Conservation (phyloP, 1,140 invertebrate species). For the Phocides pigmalion region DNA sequence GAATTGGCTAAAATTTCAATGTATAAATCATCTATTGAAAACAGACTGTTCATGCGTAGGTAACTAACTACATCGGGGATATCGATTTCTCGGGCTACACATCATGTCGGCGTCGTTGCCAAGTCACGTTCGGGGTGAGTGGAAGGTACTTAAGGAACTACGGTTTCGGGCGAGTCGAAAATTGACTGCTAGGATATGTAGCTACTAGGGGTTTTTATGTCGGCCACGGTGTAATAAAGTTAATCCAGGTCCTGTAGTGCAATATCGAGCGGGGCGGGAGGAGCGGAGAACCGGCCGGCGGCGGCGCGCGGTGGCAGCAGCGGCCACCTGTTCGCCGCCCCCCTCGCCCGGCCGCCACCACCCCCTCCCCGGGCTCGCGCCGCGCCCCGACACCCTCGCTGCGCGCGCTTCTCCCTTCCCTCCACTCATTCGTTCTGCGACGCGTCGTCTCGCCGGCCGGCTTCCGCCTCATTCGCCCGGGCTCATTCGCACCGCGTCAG, state of each 20-base stretch:
- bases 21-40: constrained; percentile 14
- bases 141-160: constrained; percentile 42
- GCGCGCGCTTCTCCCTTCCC: constrained; percentile 67
- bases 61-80: constrained; percentile 39
- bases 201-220: constrained; percentile 61
- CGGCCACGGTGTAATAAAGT: constrained; percentile 69
- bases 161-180: constrained; percentile 29
- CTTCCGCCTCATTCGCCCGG: neutral
- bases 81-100: constrained; percentile 50
- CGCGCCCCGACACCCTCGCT: constrained; percentile 45
- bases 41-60: constrained; percentile 33
- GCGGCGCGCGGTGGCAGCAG: constrained; percentile 47
- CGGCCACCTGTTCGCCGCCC: constrained; percentile 63
- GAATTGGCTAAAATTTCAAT: neutral
- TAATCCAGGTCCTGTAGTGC: constrained; percentile 74
- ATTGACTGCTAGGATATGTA: constrained; percentile 41
- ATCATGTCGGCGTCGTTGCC: constrained; percentile 46
- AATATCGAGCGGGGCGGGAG: constrained; percentile 58
- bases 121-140: constrained; percentile 66
- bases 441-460: constrained; percentile 46
- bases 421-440: constrained; percentile 76
- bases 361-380: constrained; percentile 42
- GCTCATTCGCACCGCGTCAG: constrained; percentile 51
- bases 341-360: constrained; percentile 43
- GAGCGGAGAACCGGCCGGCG: constrained; percentile 57